Percentiles rank a stretch among this genome's conserved stretches.
These are phyloP conservation scores for Brachionus plicatilis DNA, from an alignment of 1,140 invertebrate genomes.

Conservation along the genomic window DNA sequence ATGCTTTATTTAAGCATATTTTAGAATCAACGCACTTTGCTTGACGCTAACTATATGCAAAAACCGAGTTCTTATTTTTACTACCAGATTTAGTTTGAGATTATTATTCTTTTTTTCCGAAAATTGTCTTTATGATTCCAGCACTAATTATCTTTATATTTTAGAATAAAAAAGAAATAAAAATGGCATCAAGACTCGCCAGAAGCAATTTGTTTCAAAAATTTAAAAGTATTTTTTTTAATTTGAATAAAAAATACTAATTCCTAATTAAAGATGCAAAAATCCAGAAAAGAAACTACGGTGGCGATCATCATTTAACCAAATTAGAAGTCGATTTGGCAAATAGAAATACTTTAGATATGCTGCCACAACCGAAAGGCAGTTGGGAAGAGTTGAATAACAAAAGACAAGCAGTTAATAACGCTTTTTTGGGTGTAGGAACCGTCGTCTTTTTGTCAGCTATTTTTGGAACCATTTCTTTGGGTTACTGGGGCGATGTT, in stretches of 20 bases:
- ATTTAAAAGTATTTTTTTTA: not conserved
- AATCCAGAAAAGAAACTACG: slow-evolving; percentile 28
- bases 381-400: slow-evolving; percentile 46
- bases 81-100: not conserved
- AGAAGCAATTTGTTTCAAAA: slow-evolving; percentile 24
- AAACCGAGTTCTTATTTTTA: not conserved
- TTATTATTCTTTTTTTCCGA: not conserved
- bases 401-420: slow-evolving; percentile 29
- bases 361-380: slow-evolving; percentile 46
- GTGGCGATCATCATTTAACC: slow-evolving; percentile 26
- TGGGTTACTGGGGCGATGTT: slow-evolving; percentile 32
- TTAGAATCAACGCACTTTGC: slow-evolving; percentile 31
- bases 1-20: not conserved
- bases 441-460: not conserved
- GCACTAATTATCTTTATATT: not conserved
- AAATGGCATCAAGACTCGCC: slow-evolving; percentile 26
- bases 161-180: not conserved
- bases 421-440: slow-evolving; percentile 20
- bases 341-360: slow-evolving; percentile 44
- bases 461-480: not conserved
- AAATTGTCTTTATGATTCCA: not conserved
- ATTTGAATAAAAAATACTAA: not conserved
- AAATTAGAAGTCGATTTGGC: slow-evolving; percentile 43
- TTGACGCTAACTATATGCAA: slow-evolving; percentile 24
- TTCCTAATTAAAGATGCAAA: not conserved